Base-by-base conservation (phyloP, 1,140 invertebrate species). In the Lysiphlebus fabarum region DNA sequence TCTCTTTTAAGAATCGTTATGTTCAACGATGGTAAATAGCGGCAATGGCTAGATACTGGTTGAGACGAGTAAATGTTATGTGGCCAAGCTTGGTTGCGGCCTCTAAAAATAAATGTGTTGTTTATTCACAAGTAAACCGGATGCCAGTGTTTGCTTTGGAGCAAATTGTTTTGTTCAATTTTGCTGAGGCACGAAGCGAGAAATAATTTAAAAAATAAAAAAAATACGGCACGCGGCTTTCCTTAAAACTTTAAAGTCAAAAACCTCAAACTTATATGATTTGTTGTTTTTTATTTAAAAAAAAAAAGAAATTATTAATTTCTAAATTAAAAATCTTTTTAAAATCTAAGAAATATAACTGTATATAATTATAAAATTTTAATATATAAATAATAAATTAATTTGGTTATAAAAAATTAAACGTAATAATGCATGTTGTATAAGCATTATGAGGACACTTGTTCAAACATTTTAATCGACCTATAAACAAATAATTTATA, bases 81-180 rank as follows among this genome's bases (percentile, higher is more conserved):
- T 69, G 71, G 66, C 64, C 70, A 61, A 64, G 56, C 33, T n/a
- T 44, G 49, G 37, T 43, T 66, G 63, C 62, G 60, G 73, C 68
- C 73, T 80, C 77, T 77, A 76, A 80, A 80, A 80, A 78, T 80
- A 80, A 78, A 78, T 77, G 77, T 77, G 76, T 79, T 79, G 77
- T 79, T 79, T 79, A 79, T 79, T 79, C 76, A 77, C 76, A 78
- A 79, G 75, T 77, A 79, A 79, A 78, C 77, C 77, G 77, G 77
- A 79, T 79, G 77, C 76, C 75, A 69, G 73, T 79, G 77, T 79
- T 79, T 79, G 74, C 77, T 79, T 79, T 78, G 70, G 75, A 79
- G 73, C 71, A 78, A 79, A 78, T 79, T 78, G 77, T 79, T 79
- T 78, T 79, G 77, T 78, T 79, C 77, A 73, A 76, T 78, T 78